Conservation (phyloP, 2,113 vertebrate genomes). For the Cricetomys ansorgei region DNA sequence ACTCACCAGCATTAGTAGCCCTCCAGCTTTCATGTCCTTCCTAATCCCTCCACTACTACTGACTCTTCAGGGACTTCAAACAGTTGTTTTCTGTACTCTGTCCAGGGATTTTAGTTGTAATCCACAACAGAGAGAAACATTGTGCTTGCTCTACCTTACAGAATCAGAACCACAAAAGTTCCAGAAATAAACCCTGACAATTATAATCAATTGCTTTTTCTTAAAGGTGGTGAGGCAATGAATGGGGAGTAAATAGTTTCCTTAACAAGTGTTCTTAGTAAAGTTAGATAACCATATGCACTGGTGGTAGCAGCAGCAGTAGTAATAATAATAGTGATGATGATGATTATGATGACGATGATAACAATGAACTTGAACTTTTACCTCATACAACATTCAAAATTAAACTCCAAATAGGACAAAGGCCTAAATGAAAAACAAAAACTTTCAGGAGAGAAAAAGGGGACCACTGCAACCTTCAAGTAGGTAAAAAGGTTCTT, state of each 20-base stretch:
- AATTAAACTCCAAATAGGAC: constrained; percentile 10
- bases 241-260: not conserved
- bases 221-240: not conserved
- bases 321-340: not conserved
- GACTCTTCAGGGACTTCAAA: constrained; percentile 32
- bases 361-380: not conserved
- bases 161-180: constrained; percentile 15
- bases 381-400: not conserved
- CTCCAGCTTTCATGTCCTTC: not conserved
- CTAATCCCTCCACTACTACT: not conserved
- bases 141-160: not conserved
- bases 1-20: not conserved
- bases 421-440: not conserved
- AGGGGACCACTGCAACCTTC: not conserved
- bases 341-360: not conserved
- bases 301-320: not conserved
- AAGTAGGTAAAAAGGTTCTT: not conserved
- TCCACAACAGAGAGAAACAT: not conserved
- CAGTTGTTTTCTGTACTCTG: not conserved
- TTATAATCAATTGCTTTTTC: not conserved
- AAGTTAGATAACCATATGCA: not conserved
- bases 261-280: not conserved
- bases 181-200: constrained; percentile 36
- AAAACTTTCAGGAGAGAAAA: constrained; percentile 1
- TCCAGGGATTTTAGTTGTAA: constrained; percentile 39